phyloP scores from a whole-genome alignment of 2,797 vertebrate genomes.

The Urophycis tenuis region DNA sequence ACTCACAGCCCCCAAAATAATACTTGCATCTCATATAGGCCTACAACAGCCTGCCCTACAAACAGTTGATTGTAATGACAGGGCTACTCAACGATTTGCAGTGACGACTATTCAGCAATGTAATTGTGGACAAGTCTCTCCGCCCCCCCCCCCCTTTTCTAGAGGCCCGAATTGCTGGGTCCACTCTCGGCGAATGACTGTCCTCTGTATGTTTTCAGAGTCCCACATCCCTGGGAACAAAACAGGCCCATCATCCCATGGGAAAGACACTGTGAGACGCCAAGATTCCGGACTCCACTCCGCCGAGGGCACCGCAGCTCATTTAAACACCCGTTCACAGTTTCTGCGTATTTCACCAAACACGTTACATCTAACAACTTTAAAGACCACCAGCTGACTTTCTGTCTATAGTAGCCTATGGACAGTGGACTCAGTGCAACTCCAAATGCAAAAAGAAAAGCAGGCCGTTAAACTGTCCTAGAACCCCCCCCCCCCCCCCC shows the following conservation, averaged over 20 bases:
- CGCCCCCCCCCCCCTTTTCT: neutral
- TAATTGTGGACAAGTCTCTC: neutral
- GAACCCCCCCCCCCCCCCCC: too few relatives aligned
- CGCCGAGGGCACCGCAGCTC: neutral
- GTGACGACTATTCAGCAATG: neutral
- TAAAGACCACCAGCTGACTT: too few relatives aligned
- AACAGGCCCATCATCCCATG: constrained; percentile 45
- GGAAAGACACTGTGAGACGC: constrained; percentile 24
- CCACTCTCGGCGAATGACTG: constrained; percentile 20
- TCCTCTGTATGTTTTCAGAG: constrained; percentile 22
- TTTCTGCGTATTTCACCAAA: too few relatives aligned
- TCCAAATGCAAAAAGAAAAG: too few relatives aligned
- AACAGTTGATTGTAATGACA: too few relatives aligned
- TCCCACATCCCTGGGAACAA: constrained; percentile 55
- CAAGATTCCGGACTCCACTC: neutral
- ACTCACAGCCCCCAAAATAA: neutral
- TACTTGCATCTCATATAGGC: constrained; percentile 6
- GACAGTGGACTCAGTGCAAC: too few relatives aligned
- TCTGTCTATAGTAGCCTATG: too few relatives aligned
- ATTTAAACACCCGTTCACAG: too few relatives aligned
- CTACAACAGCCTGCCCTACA: neutral
- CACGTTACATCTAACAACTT: too few relatives aligned
- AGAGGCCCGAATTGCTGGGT: constrained; percentile 4
- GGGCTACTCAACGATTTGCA: too few relatives aligned
- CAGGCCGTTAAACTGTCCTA: too few relatives aligned